phyloP scores from a whole-genome alignment of 2,113 vertebrate genomes.

The Centropristis striata region DNA sequence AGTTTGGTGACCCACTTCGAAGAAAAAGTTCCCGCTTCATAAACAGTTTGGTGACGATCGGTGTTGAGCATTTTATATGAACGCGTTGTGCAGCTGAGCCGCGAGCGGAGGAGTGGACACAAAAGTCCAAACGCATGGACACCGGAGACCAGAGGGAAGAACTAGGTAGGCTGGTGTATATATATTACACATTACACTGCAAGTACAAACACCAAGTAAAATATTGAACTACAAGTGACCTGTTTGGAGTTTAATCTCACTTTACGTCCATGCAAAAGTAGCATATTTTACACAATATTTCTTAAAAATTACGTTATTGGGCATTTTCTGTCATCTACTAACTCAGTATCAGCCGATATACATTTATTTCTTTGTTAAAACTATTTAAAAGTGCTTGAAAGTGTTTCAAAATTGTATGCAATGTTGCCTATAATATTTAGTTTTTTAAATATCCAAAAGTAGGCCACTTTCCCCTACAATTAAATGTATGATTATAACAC shows the following conservation, averaged over 20 bases:
- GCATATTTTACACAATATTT: no score
- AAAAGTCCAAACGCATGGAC: slow-evolving; percentile 15
- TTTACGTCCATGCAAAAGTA: neutral
- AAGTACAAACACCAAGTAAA: neutral
- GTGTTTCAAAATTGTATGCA: neutral
- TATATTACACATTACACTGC: neutral
- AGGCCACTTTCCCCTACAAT: neutral
- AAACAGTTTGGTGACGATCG: slow-evolving; percentile 1
- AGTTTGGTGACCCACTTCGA: slow-evolving; percentile 43
- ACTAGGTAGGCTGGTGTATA: slow-evolving; percentile 31
- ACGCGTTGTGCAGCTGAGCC: neutral
- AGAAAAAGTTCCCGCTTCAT: slow-evolving; percentile 32
- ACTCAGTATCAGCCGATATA: no score
- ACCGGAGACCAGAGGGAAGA: neutral
- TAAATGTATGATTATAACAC: neutral
- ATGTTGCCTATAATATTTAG: neutral
- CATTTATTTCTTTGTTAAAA: no score
- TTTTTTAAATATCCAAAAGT: neutral
- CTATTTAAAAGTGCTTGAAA: neutral
- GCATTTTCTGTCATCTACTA: no score
- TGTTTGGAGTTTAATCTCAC: neutral
- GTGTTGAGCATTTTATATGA: neutral
- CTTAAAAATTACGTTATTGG: neutral
- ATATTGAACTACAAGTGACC: no score
- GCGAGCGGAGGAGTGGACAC: neutral